phyloP scores from a whole-genome alignment of 2,888 invertebrate genomes.

The Gastrophysa polygoni region DNA sequence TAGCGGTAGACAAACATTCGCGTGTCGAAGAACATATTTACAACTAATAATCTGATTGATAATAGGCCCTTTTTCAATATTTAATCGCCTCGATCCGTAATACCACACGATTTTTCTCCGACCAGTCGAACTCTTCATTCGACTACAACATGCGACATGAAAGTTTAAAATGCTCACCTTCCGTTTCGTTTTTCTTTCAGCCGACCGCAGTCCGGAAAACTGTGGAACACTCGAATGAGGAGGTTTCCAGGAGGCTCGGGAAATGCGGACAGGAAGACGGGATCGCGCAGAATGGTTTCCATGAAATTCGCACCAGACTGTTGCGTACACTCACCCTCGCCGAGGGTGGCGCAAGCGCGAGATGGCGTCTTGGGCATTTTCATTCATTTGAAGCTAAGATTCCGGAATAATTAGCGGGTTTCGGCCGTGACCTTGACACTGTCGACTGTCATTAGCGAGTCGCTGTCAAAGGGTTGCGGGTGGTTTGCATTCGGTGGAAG shows the following conservation, averaged over 20 bases:
- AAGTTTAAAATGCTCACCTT: slow-evolving; percentile 26
- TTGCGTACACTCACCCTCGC: slow-evolving; percentile 43
- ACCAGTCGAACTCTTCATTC: background rate
- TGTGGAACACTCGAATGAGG: slow-evolving; percentile 8
- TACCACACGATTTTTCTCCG: background rate
- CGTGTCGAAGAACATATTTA: slow-evolving; percentile 4
- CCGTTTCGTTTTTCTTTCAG: slow-evolving; percentile 14
- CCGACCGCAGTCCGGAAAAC: slow-evolving; percentile 15
- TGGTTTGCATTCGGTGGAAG: slow-evolving; percentile 12
- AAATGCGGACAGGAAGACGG: slow-evolving; percentile 39
- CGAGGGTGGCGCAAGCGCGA: slow-evolving; percentile 51
- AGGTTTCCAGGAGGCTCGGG: background rate
- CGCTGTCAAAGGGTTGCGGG: slow-evolving; percentile 12
- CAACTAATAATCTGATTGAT: slow-evolving; percentile 11
- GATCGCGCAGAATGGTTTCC: slow-evolving; percentile 52
- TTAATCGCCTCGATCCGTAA: slow-evolving; percentile 4
- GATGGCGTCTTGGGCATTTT: slow-evolving; percentile 51
- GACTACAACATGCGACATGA: background rate
- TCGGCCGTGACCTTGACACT: background rate
- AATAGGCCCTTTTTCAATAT: slow-evolving; percentile 12
- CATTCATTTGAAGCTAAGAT: slow-evolving; percentile 49
- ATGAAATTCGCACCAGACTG: slow-evolving; percentile 47
- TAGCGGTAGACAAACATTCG: background rate
- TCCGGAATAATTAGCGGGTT: slow-evolving; percentile 46
- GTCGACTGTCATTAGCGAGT: slow-evolving; percentile 17